Conservation (phyloP, 2,888 invertebrate genomes). For the Drosophila fulvimacula region DNA sequence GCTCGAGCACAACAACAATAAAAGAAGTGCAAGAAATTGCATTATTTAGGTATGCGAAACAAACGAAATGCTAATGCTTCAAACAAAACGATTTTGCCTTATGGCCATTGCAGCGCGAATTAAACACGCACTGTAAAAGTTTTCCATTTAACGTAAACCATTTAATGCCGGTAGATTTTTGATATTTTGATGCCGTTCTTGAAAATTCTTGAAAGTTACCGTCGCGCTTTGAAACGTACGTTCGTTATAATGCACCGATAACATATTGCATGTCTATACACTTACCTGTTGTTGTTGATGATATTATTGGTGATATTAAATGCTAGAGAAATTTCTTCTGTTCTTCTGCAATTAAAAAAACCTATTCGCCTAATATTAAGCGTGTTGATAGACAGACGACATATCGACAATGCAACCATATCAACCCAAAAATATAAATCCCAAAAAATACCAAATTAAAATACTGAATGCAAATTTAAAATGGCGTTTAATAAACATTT, state of each 20-base stretch:
- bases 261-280: background rate
- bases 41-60: background rate
- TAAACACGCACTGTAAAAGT: background rate
- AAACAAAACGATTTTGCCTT: background rate
- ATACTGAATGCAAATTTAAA: background rate
- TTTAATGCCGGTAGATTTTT: slow-evolving; percentile 46
- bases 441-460: slow-evolving; percentile 17
- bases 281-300: slow-evolving; percentile 23
- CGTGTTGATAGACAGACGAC: slow-evolving; percentile 28
- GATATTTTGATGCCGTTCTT: slow-evolving; percentile 13
- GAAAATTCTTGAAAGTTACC: background rate
- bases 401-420: slow-evolving; percentile 18
- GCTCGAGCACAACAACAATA: slow-evolving; percentile 11
- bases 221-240: background rate
- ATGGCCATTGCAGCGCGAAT: background rate
- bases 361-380: slow-evolving; percentile 17
- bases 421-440: slow-evolving; percentile 19
- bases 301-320: background rate
- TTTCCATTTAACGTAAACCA: background rate
- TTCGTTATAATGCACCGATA: background rate
- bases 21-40: background rate
- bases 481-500: fast-evolving
- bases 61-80: background rate
- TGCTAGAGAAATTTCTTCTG: background rate
- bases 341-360: slow-evolving; percentile 15